phyloP scores from a whole-genome alignment of 2,888 invertebrate genomes.

The Rhabditophanes sp. region DNA sequence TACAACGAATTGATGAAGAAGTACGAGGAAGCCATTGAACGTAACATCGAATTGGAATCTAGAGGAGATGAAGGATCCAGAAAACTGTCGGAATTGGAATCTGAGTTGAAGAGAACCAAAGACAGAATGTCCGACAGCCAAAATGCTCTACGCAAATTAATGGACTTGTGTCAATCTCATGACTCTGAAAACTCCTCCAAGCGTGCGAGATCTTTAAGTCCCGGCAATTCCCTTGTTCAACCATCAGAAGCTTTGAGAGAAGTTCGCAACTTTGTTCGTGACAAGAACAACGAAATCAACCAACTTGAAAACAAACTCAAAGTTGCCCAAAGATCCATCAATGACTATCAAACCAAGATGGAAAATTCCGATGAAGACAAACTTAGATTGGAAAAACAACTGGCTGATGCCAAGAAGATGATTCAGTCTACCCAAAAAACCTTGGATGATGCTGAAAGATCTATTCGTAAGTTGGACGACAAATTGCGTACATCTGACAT shows the following conservation, averaged over 20 bases:
- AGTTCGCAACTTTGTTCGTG: conserved; percentile 31
- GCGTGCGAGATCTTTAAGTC: conserved; percentile 36
- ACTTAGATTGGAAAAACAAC: conserved; percentile 33
- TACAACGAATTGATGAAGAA: conserved; percentile 40
- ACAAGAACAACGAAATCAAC: conserved; percentile 38
- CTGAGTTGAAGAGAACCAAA: conserved; percentile 29
- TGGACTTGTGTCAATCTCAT: neutral
- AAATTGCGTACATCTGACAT: conserved; percentile 28
- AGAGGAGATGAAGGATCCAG: conserved; percentile 34
- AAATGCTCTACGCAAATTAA: conserved; percentile 1
- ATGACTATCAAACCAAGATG: conserved; percentile 21
- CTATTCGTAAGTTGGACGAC: conserved; percentile 31
- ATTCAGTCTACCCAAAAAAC: conserved; percentile 20
- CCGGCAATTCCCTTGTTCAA: conserved; percentile 27
- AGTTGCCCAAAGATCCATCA: conserved; percentile 28
- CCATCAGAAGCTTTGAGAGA: conserved; percentile 36
- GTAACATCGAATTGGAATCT: conserved; percentile 40
- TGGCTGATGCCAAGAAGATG: conserved; percentile 20
- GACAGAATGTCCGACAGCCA: conserved; percentile 29
- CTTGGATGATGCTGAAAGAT: conserved; percentile 32
- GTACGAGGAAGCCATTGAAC: conserved; percentile 37
- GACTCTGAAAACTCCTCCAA: conserved; percentile 12
- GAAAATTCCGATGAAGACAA: conserved; percentile 36
- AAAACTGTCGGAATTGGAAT: conserved; percentile 35
- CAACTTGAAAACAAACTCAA: conserved; percentile 36